phyloP scores from a whole-genome alignment of 2,888 invertebrate species.

The Xanthia icteritia region DNA sequence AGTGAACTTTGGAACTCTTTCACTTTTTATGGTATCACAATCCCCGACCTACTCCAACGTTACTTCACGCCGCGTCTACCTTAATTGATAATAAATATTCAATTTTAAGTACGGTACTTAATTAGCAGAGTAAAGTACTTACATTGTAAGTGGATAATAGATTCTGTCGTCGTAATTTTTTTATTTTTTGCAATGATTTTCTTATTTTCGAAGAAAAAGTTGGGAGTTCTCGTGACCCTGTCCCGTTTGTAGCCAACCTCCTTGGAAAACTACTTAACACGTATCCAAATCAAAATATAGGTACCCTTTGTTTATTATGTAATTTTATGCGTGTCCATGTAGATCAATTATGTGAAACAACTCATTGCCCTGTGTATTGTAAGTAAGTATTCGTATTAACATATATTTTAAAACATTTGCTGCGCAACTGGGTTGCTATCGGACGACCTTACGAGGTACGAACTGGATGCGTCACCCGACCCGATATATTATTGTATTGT shows the following conservation, averaged over 20 bases:
- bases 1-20: slow-evolving; percentile 84
- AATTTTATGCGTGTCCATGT: slow-evolving; percentile 30
- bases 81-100: slow-evolving; percentile 43
- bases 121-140: slow-evolving; percentile 24
- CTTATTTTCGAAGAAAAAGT: not conserved
- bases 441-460: slow-evolving; percentile 69
- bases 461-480: slow-evolving; percentile 76
- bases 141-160: slow-evolving; percentile 21
- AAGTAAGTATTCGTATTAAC: slow-evolving; percentile 45
- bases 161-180: not conserved
- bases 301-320: slow-evolving; percentile 9
- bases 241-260: not conserved
- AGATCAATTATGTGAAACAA: slow-evolving; percentile 36
- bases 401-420: slow-evolving; percentile 71
- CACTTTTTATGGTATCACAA: slow-evolving; percentile 75
- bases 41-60: slow-evolving; percentile 59
- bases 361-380: slow-evolving; percentile 32
- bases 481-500: slow-evolving; percentile 73
- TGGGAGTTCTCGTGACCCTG: too few species aligned
- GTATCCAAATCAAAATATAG: not conserved
- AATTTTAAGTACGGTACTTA: slow-evolving; percentile 9
- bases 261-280: not conserved
- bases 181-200: not conserved
- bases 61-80: slow-evolving; percentile 25
- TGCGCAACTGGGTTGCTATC: slow-evolving; percentile 81